These are phyloP conservation scores for Neopelma chrysocephalum DNA, from an alignment of 2,797 vertebrate genomes.

Conservation along the genomic window DNA sequence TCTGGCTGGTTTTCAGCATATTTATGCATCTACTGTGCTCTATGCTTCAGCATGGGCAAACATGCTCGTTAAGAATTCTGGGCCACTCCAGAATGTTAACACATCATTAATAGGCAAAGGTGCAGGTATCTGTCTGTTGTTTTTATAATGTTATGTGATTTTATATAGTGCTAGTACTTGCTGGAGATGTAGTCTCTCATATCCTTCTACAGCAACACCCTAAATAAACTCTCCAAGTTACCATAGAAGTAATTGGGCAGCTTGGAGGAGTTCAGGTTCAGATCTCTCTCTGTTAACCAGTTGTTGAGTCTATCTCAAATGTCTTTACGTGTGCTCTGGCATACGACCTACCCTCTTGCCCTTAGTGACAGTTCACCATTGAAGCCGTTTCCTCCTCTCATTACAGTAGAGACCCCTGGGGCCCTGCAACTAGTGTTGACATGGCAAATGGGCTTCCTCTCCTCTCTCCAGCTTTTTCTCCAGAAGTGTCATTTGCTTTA, in stretches of 20 bases:
- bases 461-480: not conserved
- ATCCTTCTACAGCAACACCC: slow-evolving; percentile 1
- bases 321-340: not conserved
- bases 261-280: slow-evolving; percentile 6
- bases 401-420: not conserved
- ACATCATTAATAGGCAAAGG: slow-evolving; percentile 49
- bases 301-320: not conserved
- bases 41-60: not conserved
- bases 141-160: slow-evolving; percentile 43
- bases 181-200: slow-evolving; percentile 6
- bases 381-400: not conserved
- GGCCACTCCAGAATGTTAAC: not conserved
- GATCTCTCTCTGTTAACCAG: not conserved
- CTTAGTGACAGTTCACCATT: not conserved
- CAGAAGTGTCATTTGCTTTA: not conserved
- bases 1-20: not conserved
- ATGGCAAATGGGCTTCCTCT: not conserved
- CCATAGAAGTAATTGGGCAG: slow-evolving; percentile 32
- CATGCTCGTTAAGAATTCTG: not conserved
- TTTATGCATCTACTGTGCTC: not conserved
- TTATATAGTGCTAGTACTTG: slow-evolving; percentile 42
- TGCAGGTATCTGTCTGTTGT: slow-evolving; percentile 31
- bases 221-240: slow-evolving; percentile 45
- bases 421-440: not conserved
- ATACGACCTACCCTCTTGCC: not conserved